Evolutionary conservation across 2,888 invertebrate genomes (phyloP), one percentile per base, ranked within the genome.

Genomic region (Spilarctia lutea): DNA sequence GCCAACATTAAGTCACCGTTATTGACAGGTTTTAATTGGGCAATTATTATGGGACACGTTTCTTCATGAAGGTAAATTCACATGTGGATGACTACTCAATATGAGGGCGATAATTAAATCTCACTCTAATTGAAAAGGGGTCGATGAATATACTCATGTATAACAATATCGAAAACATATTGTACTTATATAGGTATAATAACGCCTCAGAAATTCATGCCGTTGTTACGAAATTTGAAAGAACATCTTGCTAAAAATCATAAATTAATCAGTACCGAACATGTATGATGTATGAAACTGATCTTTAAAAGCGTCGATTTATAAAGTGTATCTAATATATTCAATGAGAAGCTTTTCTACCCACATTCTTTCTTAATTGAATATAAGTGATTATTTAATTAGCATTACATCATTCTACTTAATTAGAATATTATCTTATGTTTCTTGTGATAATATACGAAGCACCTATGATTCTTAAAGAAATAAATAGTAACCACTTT

Each of bases 31-130:
- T 75, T 75, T 81, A 79, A 82, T 71, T 63, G 13, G 80, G 76
- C 79, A 83, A 85, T 83, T 85, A 81, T 86, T 83, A 84, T 85
- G 84, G 83, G 80, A 82, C 79, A 79, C 77, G 72, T 77, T 75
- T 73, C 80, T 80, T 74, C 63, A 75, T 80, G 82, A 83, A 82
- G 83, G 81, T 75, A 79, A 81, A 81, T 81, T 82, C 78, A 80
- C 77, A 84, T 79, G 76, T 60, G 71, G 71, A 80, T 72, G 81
- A 78, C 81, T 78, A 81, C 81, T 85, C 83, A 83, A 87, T 87
- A 83, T 78, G 86, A 85, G 83, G 75, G 84, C 77, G 79, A 87
- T 92, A 91, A 91, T 92, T 89, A 89, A 91, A 91, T 90, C 86
- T 86, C 81, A 68, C 74, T 85, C 81, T 90, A 90, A 91, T 91